Evolutionary conservation across 2,888 invertebrate genomes (phyloP).

Genomic region (Shargacucullia verbasci): DNA sequence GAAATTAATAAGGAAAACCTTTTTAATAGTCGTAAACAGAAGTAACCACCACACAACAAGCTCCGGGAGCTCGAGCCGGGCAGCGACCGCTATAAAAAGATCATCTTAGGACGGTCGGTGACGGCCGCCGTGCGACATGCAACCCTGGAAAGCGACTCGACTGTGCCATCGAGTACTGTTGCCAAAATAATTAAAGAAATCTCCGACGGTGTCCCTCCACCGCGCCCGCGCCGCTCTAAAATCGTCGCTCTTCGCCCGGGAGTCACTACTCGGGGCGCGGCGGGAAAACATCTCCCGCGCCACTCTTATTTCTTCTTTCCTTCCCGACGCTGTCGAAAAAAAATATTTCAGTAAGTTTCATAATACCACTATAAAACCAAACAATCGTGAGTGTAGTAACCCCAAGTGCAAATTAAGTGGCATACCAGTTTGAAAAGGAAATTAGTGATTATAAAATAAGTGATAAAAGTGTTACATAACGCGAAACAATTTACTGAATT

Average conservation of each 20-base stretch:
- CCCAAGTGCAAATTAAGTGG: conserved; percentile 78
- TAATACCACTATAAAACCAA: conserved; percentile 71
- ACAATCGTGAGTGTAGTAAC: conserved; percentile 75
- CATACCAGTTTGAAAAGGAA: conserved; percentile 66
- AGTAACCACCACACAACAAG: conserved; percentile 69
- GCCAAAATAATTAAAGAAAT: conserved; percentile 95
- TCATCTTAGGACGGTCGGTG: conserved; percentile 84
- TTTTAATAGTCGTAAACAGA: conserved; percentile 72
- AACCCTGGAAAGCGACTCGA: conserved; percentile 89
- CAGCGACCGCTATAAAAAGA: conserved; percentile 89
- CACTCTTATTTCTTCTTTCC: conserved; percentile 89
- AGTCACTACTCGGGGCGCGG: conserved; percentile 89
- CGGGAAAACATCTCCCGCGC: conserved; percentile 89
- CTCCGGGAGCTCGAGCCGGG: conserved; percentile 84
- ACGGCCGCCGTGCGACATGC: conserved; percentile 85
- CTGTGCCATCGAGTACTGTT: conserved; percentile 90
- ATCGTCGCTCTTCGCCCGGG: conserved; percentile 89
- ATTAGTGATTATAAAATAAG: conserved; percentile 76
- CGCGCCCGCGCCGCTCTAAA: conserved; percentile 90
- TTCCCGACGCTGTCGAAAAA: conserved; percentile 88
- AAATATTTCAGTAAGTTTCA: conserved; percentile 85
- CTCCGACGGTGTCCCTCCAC: conserved; percentile 90
- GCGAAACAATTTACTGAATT: conserved; percentile 78
- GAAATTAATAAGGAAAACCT: conserved; percentile 57
- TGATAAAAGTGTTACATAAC: conserved; percentile 87